Evolutionary conservation across 2,113 vertebrate species (phyloP), one percentile per base, ranked within the genome.

Genomic region (Cairina moschata): DNA sequence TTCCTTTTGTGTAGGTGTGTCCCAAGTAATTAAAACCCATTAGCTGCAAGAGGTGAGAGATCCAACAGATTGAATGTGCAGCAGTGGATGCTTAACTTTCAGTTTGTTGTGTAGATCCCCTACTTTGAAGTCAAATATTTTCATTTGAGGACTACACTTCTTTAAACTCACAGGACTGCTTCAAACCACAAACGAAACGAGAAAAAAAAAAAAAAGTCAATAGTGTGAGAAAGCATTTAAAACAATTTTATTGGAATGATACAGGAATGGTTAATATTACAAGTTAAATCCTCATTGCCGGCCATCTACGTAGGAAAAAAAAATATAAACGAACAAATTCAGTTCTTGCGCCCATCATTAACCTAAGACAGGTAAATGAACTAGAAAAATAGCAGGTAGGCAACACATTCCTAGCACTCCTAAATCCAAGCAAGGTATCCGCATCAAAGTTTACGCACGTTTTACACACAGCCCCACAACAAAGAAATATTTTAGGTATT

Each of bases 231-330:
- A 96, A 96, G 62, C 69, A 17, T 85, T 83, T 94, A 84, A 91
- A 96, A 69, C 38, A 55, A 38, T 66, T 96, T 96, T 95, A 97
- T 95, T 97, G 85, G 93, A 96, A 97, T 93, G 86, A 84, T 93
- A 95, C 42, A 97, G 68, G 82, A 93, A 79, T 65, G 91, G 95
- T 95, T 96, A 92, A 86, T 42, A 74, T 31, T 34, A 89, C 72
- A 95, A 44, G 40, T 88, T 79, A 83, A 95, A 76, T 81, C 80
- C 81, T 94, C 81, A 34, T 20, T 29, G 69, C 67, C 73, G 95
- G 71, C 92, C 38, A 88, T 85, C 76, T 91, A 88, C 92, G 68
- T 7, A 90, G 79, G 36, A 38, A 32, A 89, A 74, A 74, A 54
- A n/a, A 31, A 18, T 36, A 78, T 29, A 78, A 76, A 80, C 12